Conservation (phyloP, 1,140 invertebrate species). For the Brachionus koreanus region DNA sequence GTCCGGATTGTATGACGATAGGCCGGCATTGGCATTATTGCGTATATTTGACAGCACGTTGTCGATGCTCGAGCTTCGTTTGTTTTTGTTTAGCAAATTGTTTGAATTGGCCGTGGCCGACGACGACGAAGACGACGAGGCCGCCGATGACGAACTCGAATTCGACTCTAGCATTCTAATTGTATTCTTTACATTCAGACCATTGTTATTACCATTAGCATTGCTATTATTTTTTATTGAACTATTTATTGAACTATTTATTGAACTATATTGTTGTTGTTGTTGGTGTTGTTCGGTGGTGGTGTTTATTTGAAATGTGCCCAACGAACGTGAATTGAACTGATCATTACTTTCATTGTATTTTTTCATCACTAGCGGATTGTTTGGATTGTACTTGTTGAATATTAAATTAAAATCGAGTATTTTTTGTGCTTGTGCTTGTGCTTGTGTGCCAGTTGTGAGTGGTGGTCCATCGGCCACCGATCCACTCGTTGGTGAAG, state of each 20-base stretch:
- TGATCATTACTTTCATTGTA: not conserved
- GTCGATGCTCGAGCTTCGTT: slow-evolving; percentile 36
- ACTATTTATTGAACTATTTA: too few species aligned
- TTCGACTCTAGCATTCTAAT: slow-evolving; percentile 28
- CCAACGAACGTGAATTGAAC: slow-evolving; percentile 11
- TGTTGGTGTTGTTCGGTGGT: not conserved
- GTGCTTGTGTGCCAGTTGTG: not conserved
- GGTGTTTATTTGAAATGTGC: not conserved
- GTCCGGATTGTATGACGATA: not conserved
- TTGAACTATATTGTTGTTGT: not conserved
- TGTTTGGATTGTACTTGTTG: slow-evolving; percentile 20
- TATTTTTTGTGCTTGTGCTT: not conserved
- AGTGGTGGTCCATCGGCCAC: too few species aligned
- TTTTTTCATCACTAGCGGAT: not conserved
- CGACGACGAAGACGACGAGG: not conserved
- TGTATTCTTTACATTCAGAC: slow-evolving; percentile 33
- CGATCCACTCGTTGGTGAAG: too few species aligned
- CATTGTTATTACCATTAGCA: not conserved
- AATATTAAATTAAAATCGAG: slow-evolving; percentile 28
- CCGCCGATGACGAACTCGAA: not conserved
- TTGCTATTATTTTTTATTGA: too few species aligned
- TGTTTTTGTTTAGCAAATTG: not conserved
- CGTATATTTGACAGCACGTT: not conserved
- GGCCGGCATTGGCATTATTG: not conserved
- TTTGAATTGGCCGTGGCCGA: not conserved